Percentiles rank a stretch among this genome's conserved stretches.
These are phyloP conservation scores for Rhagologus leucostigma DNA, from an alignment of 2,113 vertebrate genomes.

Conservation along the genomic window DNA sequence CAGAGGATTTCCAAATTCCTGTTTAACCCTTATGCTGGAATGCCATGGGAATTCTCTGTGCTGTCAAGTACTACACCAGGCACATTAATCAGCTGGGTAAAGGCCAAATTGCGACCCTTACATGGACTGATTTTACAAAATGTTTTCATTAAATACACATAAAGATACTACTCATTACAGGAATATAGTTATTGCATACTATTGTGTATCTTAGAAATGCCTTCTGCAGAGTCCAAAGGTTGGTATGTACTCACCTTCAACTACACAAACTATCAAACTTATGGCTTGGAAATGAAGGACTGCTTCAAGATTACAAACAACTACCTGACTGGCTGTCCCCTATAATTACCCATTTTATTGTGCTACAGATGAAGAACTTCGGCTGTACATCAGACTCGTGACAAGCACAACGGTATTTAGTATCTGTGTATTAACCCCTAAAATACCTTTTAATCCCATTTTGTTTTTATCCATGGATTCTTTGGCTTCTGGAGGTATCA, in stretches of 20 bases:
- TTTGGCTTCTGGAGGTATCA: constrained; percentile 93
- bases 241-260: background rate
- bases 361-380: background rate
- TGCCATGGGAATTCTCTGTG: background rate
- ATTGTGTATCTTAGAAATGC: background rate
- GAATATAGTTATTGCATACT: background rate
- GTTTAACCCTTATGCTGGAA: background rate
- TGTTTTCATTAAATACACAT: background rate
- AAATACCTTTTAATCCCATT: constrained; percentile 92
- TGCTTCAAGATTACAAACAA: background rate
- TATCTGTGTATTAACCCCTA: background rate
- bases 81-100: background rate
- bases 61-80: background rate
- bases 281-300: background rate
- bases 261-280: background rate
- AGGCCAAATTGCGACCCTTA: background rate
- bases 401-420: background rate
- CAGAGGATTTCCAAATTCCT: background rate
- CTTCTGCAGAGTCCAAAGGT: background rate
- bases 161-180: background rate
- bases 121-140: background rate
- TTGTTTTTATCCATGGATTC: constrained; percentile 97
- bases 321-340: background rate
- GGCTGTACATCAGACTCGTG: background rate
- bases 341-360: background rate